Base-by-base conservation (phyloP, 2,888 invertebrate species). In the Tipula lateralis region DNA sequence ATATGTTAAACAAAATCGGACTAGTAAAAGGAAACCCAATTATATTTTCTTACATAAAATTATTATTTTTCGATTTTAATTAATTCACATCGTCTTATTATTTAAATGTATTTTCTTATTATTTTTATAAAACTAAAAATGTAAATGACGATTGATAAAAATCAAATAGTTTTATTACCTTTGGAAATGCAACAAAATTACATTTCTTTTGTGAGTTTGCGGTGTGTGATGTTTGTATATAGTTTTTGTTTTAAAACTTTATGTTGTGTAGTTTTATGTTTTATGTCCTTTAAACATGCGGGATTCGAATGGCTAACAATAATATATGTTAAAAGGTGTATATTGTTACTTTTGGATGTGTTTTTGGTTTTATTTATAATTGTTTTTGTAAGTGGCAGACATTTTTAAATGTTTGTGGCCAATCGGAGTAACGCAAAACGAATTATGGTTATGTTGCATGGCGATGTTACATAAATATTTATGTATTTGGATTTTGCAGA, bases 121-220 rank as follows among this genome's bases (percentile, higher is more conserved):
- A 66, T 66, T 66, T 7, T 66, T 66, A 13, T 19, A 44, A 66
- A 24, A 66, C 66, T 24, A 66, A 1, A 66, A 66, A 66, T 66
- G 66, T 66, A 66, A 66, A 66, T 66, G 66, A 66, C 66, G 66
- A 66, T 66, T 66, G 66, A 66, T 66, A 24, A 66, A 19, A 24
- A 66, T 66, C 66, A 66, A 66, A 66, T 66, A 66, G 66, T 66
- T 66, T 66, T 66, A 66, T 66, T 66, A 66, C 66, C 66, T 66
- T 66, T 66, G 2, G 66, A 19, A 66, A 24, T 66, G 66, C 66
- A 66, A 66, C 66, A 66, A 66, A 66, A 19, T 66, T 66, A 50
- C 3, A 1, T 19, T 50, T 50, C 2, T 39, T 16, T 50, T 50
- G 19, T 50, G 16, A 9, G 24, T 66, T 66, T 66, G 66, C 24